phyloP scores from a whole-genome alignment of 92 coral and sea anemone species.

The Blastomussa wellsi region DNA sequence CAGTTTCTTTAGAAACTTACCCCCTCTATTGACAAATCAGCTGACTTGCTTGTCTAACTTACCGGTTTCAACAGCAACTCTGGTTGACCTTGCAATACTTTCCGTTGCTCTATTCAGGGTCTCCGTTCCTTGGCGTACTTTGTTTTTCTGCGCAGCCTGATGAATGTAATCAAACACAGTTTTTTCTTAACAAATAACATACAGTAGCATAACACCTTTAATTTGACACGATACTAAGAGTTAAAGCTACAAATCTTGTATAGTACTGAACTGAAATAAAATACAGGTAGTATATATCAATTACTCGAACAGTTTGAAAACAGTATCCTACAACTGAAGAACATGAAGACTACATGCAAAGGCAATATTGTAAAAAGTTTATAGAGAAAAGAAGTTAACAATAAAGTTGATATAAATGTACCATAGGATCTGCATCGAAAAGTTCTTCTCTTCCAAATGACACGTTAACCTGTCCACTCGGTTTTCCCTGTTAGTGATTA shows the following conservation, averaged over 20 bases:
- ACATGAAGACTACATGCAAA: not conserved
- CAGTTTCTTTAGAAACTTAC: too few species aligned
- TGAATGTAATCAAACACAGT: not conserved
- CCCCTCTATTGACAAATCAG: not conserved
- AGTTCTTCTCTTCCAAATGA: constrained; percentile 95
- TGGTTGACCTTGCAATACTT: constrained; percentile 97
- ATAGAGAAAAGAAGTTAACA: too few species aligned
- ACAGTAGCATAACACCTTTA: too few species aligned
- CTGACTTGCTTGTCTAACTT: not conserved
- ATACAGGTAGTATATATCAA: too few species aligned
- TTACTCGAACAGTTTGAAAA: too few species aligned
- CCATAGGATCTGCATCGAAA: constrained; percentile 83
- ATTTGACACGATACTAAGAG: too few species aligned
- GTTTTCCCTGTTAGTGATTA: constrained; percentile 65
- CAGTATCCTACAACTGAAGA: not conserved
- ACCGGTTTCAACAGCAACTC: constrained; percentile 96
- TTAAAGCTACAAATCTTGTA: too few species aligned
- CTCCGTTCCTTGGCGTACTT: constrained; percentile 90
- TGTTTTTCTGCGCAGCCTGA: constrained; percentile 81
- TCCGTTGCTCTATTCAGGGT: constrained; percentile 90
- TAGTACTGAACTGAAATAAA: too few species aligned
- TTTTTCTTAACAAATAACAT: too few species aligned
- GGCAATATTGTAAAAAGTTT: too few species aligned
- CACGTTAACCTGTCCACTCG: constrained; percentile 74
- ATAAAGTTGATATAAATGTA: constrained; percentile 27